phyloP scores from a whole-genome alignment of 1,140 invertebrate species.

The Drosophila parvula region DNA sequence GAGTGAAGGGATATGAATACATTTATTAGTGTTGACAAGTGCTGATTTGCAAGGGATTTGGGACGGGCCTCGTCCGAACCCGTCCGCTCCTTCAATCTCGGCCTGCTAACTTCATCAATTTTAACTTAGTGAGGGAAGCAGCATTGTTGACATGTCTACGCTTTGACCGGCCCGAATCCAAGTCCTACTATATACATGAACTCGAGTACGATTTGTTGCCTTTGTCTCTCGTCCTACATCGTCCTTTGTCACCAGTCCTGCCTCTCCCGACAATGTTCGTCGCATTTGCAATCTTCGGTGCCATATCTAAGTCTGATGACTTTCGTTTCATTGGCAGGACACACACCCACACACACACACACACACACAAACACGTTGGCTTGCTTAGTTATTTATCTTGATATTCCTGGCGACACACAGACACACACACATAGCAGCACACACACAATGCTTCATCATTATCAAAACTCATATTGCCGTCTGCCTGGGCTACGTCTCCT shows the following conservation, averaged over 20 bases:
- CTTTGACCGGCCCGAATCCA: constrained; percentile 20
- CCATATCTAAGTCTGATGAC: constrained; percentile 72
- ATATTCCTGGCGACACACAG: constrained; percentile 47
- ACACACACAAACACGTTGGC: constrained; percentile 12
- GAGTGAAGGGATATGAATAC: constrained; percentile 12
- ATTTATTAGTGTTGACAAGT: constrained; percentile 52
- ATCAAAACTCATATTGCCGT: constrained; percentile 79
- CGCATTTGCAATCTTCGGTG: constrained; percentile 73
- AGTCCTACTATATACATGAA: constrained; percentile 11
- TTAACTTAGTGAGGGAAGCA: constrained; percentile 42
- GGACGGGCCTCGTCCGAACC: neutral
- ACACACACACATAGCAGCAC: constrained; percentile 32
- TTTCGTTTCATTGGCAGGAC: constrained; percentile 72
- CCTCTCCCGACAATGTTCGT: constrained; percentile 48
- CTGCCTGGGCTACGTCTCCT: constrained; percentile 40
- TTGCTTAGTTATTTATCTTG: constrained; percentile 74
- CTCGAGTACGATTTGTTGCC: constrained; percentile 55
- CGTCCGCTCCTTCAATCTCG: neutral
- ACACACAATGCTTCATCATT: constrained; percentile 75
- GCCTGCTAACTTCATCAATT: constrained; percentile 63
- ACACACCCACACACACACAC: constrained; percentile 25
- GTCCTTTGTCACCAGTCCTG: constrained; percentile 6
- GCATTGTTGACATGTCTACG: constrained; percentile 30
- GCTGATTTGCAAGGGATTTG: constrained; percentile 38
- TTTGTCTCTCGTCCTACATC: constrained; percentile 53